These are phyloP conservation scores for Pluvianellus socialis DNA, from an alignment of 2,113 vertebrate species.

Conservation along the genomic window DNA sequence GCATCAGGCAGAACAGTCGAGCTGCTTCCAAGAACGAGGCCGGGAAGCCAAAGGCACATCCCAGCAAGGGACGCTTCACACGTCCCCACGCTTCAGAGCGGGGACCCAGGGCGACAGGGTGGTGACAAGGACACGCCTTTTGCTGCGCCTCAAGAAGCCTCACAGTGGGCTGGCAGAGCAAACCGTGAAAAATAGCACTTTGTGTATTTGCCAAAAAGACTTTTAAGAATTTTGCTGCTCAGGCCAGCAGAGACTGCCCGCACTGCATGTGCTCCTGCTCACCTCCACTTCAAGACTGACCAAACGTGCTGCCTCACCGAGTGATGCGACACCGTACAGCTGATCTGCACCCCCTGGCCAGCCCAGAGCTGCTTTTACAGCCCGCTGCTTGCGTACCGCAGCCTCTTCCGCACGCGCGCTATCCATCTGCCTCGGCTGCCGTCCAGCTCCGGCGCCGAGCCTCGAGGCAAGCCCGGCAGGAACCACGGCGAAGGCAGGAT, in stretches of 20 bases:
- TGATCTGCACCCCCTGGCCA: not conserved
- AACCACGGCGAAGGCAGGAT: not conserved
- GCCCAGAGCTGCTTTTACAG: not conserved
- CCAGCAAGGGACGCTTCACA: not conserved
- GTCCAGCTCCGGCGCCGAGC: not conserved
- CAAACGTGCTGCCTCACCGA: fast-evolving
- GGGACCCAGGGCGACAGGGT: not conserved
- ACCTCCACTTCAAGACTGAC: not conserved
- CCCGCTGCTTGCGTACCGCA: fast-evolving
- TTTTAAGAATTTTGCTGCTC: not conserved
- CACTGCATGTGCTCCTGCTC: fast-evolving
- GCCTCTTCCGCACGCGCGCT: not conserved
- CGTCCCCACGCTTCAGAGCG: not conserved
- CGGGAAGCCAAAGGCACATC: not conserved
- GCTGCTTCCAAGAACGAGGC: not conserved
- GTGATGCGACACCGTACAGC: fast-evolving
- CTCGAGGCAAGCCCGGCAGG: not conserved
- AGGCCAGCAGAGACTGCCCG: not conserved
- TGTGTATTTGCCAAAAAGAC: fast-evolving
- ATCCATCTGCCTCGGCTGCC: not conserved
- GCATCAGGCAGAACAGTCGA: not conserved
- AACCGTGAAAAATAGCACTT: not conserved
- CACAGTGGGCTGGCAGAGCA: not conserved
- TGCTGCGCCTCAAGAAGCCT: not conserved
- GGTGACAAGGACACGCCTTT: not conserved